Base-by-base conservation (phyloP, 2,888 invertebrate species). In the Dolichomitus sp. region DNA sequence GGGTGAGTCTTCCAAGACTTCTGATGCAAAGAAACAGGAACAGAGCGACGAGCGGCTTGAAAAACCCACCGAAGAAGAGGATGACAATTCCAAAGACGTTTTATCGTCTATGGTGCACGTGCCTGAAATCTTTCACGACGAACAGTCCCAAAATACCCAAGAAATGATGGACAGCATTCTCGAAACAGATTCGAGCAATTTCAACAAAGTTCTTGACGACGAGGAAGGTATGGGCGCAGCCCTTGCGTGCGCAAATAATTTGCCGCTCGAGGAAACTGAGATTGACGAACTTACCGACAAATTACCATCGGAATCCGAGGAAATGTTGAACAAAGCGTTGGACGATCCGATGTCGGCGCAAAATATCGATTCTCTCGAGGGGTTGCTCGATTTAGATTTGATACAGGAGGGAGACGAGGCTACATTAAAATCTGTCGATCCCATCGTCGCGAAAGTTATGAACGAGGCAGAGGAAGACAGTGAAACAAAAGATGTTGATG, bases 281-380 rank as follows among this genome's bases (percentile, higher is more conserved):
- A 75, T 84, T 11, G 82, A 80, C 37, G 75, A 75, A 11, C 48
- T 78, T 0, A 63, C 66, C 5, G 66, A 88, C 37, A 86, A 88
- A 66, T 45, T 90, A 7, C 79, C 88, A 19, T 83, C 75, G 3
- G 83, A 79, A 66, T 83, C 88, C 0, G 86, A 84, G 33, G 88
- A 87, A 23, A 70, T 85, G 17, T 59, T 87, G 19, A 80, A 81
- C 63, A 87, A 89, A 61, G 87, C 85, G 3, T 65, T 89, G 19
- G 86, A 87, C 33, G 86, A 86, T 57, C 59, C 88, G 0, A 87
- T 86, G 17, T 59, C 83, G 9, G 61, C 79, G 14, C 87, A 87
- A 65, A 88, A 86, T 57, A 86, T 87, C 42, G 88, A 89, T 68
- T 86, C 88, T 11, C 66, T 90, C 59, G 88, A 90, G 68, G 88